A percentile compares a stretch with the other conserved stretches of the same genome.
Conservation (phyloP, 2,888 invertebrate genomes). For the Copidosoma aretas region DNA sequence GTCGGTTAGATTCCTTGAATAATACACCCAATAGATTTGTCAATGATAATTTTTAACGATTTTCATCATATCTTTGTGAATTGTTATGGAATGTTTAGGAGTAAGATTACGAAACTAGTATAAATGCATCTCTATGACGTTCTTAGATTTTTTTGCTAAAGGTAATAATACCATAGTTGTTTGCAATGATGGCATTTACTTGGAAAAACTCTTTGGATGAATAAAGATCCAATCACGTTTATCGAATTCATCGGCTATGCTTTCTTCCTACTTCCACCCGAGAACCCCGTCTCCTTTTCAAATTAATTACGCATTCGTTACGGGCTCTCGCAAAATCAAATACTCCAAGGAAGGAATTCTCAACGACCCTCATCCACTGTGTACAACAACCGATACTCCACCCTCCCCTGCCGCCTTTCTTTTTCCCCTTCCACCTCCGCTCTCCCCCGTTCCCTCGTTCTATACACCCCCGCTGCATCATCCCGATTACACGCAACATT, state of each 20-base stretch:
- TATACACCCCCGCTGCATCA: slow-evolving; percentile 4
- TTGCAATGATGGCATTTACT: neutral
- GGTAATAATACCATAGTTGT: slow-evolving; percentile 5
- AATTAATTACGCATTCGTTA: neutral
- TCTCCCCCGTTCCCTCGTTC: neutral
- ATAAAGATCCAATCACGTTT: slow-evolving; percentile 4
- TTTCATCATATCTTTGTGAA: slow-evolving; percentile 41
- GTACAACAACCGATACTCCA: neutral
- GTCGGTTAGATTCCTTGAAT: slow-evolving; percentile 42
- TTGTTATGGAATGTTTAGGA: slow-evolving; percentile 57
- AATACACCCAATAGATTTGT: slow-evolving; percentile 41
- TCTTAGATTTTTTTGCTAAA: slow-evolving; percentile 17
- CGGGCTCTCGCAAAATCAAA: neutral
- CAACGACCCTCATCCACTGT: neutral
- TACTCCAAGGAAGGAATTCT: neutral
- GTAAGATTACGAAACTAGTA: slow-evolving; percentile 50
- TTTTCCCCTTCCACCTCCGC: neutral
- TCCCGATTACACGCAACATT: slow-evolving; percentile 25
- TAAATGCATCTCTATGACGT: slow-evolving; percentile 51
- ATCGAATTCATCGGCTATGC: slow-evolving; percentile 3
- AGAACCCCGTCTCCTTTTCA: neutral
- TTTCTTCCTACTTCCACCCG: neutral
- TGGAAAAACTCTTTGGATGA: neutral
- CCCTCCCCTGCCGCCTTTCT: neutral
- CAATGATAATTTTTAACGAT: slow-evolving; percentile 10